Conservation (phyloP, 2,113 vertebrate species). For the Actenoides lindsayi region DNA sequence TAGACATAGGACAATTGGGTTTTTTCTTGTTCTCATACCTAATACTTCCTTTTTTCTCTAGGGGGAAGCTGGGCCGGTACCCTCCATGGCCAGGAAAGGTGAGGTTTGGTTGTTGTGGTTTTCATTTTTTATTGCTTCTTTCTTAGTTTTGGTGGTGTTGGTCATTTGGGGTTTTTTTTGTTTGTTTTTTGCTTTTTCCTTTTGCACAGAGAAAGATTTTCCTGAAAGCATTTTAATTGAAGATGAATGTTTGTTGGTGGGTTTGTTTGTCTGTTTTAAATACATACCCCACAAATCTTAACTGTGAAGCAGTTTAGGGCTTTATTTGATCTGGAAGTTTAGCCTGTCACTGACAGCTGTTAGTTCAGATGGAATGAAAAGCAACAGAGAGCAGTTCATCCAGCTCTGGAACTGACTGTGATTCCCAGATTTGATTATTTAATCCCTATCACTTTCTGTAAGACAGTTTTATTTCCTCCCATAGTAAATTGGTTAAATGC, state of each 20-base stretch:
- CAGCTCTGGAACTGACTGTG: not conserved
- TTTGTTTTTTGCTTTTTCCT: not conserved
- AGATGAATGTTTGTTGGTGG: not conserved
- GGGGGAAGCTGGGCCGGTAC: slow-evolving; percentile 97
- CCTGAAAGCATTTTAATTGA: not conserved
- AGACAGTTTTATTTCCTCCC: not conserved
- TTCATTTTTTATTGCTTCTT: not conserved
- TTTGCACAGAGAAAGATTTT: not conserved
- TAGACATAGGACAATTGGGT: not conserved
- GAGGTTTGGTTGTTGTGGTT: not conserved
- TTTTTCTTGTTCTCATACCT: slow-evolving; percentile 23
- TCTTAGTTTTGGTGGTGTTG: not conserved
- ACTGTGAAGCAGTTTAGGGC: not conserved
- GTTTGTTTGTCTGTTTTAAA: not conserved
- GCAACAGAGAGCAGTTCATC: not conserved
- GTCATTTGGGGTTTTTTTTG: too few species aligned
- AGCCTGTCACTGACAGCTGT: not conserved
- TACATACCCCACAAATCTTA: not conserved
- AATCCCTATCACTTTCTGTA: not conserved
- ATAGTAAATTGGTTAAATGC: not conserved
- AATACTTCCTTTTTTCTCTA: slow-evolving; percentile 71
- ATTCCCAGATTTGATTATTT: not conserved
- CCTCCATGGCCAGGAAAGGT: slow-evolving; percentile 99
- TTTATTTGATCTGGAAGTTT: not conserved
- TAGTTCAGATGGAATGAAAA: not conserved